Conservation (phyloP, 2,888 invertebrate species). For the Ennomos quercinarius region DNA sequence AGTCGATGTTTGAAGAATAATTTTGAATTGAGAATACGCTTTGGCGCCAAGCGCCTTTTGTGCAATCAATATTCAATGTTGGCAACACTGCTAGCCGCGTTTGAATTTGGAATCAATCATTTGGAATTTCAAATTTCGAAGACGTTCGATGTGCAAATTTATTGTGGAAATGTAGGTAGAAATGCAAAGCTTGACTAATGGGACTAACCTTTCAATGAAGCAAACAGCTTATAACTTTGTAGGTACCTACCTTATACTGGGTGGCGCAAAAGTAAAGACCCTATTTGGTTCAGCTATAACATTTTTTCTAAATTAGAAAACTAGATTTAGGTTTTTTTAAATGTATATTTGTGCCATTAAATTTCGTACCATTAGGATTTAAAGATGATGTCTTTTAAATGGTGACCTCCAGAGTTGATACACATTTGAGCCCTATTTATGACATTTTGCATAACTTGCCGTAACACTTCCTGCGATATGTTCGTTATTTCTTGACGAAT, state of each 20-base stretch:
- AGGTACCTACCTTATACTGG: slow-evolving; percentile 15
- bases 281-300: too few relatives aligned
- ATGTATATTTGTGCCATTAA: too few relatives aligned
- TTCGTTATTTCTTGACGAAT: too few relatives aligned
- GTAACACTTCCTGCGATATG: too few relatives aligned
- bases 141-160: slow-evolving; percentile 56
- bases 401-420: too few relatives aligned
- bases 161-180: slow-evolving; percentile 16
- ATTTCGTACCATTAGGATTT: too few relatives aligned
- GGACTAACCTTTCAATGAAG: background rate
- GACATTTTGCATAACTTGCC: too few relatives aligned
- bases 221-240: background rate
- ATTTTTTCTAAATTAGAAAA: too few relatives aligned
- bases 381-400: too few relatives aligned
- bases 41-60: slow-evolving; percentile 82
- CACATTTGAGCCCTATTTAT: too few relatives aligned
- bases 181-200: slow-evolving; percentile 6
- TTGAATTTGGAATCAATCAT: slow-evolving; percentile 76
- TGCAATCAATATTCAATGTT: slow-evolving; percentile 86
- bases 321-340: too few relatives aligned
- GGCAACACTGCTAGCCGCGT: slow-evolving; percentile 68
- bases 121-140: slow-evolving; percentile 67
- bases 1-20: slow-evolving; percentile 78
- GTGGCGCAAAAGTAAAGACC: too few relatives aligned
- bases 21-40: slow-evolving; percentile 86